Evolutionary conservation across 37 sponge, comb jelly and placozoan species (phyloP).

Genomic region (Theonella swinhoei): DNA sequence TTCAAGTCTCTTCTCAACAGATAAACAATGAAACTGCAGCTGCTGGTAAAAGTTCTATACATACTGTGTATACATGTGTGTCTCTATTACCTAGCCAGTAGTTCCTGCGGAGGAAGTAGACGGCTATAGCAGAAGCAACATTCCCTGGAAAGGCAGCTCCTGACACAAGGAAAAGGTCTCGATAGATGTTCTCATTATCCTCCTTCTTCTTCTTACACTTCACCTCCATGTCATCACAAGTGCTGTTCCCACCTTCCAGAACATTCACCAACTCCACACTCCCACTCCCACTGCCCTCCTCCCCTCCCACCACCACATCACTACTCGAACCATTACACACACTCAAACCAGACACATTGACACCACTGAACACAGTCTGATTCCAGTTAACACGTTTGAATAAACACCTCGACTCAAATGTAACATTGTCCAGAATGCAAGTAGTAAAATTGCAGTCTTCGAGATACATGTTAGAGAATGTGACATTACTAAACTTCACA

Average conservation of each 20-base stretch:
- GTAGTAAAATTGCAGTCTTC: constrained; percentile 2
- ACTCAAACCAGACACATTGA: not conserved
- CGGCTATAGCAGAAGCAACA: constrained; percentile 57
- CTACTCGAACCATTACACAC: not conserved
- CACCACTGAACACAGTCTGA: not conserved
- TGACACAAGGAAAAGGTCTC: constrained; percentile 49
- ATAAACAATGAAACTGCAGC: no score
- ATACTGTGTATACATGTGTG: not conserved
- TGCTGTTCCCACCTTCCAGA: not conserved
- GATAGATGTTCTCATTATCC: constrained; percentile 20
- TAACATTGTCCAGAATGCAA: not conserved
- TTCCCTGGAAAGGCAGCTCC: constrained; percentile 61
- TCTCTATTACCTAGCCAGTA: constrained; percentile 60
- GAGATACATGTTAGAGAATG: constrained; percentile 6
- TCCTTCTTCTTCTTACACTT: not conserved
- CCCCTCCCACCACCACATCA: not conserved
- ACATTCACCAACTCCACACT: not conserved
- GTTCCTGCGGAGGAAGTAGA: constrained; percentile 63
- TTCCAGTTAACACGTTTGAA: not conserved
- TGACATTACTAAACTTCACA: constrained; percentile 5
- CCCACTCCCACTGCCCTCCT: not conserved
- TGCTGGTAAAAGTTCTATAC: no score
- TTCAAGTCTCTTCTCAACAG: no score
- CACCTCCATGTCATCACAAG: not conserved
- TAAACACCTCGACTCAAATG: not conserved